Evolutionary conservation across 2,113 vertebrate species (phyloP).

Genomic region (Pangasianodon gigas): DNA sequence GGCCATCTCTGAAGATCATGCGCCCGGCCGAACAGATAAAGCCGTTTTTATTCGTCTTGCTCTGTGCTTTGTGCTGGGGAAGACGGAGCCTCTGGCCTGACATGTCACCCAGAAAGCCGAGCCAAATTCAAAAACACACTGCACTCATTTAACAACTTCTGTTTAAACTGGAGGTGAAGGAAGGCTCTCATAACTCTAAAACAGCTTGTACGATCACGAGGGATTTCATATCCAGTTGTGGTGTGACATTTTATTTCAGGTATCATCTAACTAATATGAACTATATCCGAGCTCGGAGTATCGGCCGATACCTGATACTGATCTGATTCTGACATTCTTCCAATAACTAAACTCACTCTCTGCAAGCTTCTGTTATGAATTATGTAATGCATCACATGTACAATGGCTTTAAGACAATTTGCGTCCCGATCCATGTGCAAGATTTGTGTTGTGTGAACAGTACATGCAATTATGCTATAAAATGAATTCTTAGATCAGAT

Average conservation of each 20-base stretch:
- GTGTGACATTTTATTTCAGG: no score
- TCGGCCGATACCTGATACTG: background rate
- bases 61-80: conserved; percentile 11
- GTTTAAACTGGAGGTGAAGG: background rate
- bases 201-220: conserved; percentile 2
- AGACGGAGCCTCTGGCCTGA: background rate
- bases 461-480: background rate
- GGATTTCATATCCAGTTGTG: background rate
- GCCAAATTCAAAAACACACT: background rate
- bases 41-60: conserved; percentile 30
- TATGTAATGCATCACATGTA: background rate
- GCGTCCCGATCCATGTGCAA: background rate
- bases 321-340: background rate
- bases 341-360: background rate
- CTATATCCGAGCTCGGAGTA: background rate
- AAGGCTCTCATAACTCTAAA: background rate
- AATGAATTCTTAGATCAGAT: background rate
- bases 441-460: background rate
- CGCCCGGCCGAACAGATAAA: conserved; percentile 44
- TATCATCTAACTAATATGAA: background rate
- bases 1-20: conserved; percentile 46
- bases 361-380: background rate
- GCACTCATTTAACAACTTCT: conserved; percentile 1
- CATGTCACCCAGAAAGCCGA: background rate
- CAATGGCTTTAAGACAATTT: background rate